Evolutionary conservation across 2,888 invertebrate species (phyloP), one percentile per base, ranked within the genome.

Genomic region (Trichopoda pennipes): DNA sequence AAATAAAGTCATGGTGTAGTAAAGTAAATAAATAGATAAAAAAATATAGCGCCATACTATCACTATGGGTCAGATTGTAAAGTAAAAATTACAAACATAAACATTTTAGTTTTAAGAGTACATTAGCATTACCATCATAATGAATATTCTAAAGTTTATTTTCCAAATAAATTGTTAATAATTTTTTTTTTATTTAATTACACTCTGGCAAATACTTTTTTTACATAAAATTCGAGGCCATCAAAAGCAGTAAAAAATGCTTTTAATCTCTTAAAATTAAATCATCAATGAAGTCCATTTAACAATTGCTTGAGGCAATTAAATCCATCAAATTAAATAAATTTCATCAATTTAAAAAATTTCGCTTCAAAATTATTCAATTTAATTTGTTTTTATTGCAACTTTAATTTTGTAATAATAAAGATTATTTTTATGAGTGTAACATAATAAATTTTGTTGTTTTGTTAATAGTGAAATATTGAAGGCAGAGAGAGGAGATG

Each of bases 301-400:
- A n/a, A n/a, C n/a, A n/a, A n/a, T n/a, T n/a, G n/a, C n/a, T n/a
- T n/a, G n/a, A n/a, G n/a, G n/a, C n/a, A 2, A 23, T 32, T 28
- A n/a, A 28, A 47, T 35, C 14, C 2, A n/a, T 12, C 10, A 42
- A 44, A 44, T 10, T 56, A 16, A 69, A 69, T n/a, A n/a, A n/a
- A n/a, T n/a, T n/a, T n/a, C n/a, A n/a, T n/a, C 16, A 16, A 28
- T 63, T 38, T 61, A 58, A 66, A 42, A 38, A 55, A 69, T 61
- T n/a, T 60, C 9, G 73, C 78, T 60, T 68, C 21, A 73, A 73
- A 66, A 73, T 55, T 55, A 12, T 47, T n/a, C 55, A 60, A 68
- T 73, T 68, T 60, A 16, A 17, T 9, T 17, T 49, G 60, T 53
- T 56, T 55, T 61, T 69, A 23, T 58, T 58, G 35, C 35, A 35